These are phyloP conservation scores for Gymnopithys bicolor DNA, from an alignment of 2,797 vertebrate species.

Conservation along the genomic window DNA sequence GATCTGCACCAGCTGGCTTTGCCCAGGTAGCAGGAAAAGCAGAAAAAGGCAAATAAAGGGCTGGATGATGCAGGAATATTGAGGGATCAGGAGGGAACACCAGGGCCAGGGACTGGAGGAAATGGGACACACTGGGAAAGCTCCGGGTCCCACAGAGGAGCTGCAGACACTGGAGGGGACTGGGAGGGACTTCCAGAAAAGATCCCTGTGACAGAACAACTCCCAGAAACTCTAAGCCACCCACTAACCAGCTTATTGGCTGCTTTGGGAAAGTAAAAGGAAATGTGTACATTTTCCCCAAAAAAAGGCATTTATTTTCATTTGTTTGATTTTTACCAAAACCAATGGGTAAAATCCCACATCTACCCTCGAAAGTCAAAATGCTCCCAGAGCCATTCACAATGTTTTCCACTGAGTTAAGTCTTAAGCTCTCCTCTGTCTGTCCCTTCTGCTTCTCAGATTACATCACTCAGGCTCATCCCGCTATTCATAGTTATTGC, in stretches of 20 bases:
- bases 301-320: neutral
- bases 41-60: neutral
- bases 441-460: conserved; percentile 2
- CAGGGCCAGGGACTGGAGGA: neutral
- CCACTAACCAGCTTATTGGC: neutral
- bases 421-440: neutral
- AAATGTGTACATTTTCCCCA: neutral
- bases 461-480: conserved; percentile 25
- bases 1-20: neutral
- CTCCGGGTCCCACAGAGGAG: neutral
- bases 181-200: neutral
- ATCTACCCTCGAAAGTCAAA: neutral
- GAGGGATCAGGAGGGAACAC: neutral
- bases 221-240: neutral
- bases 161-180: neutral
- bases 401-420: neutral
- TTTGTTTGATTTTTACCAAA: neutral
- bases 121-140: neutral
- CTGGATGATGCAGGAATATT: neutral
- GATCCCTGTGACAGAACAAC: neutral
- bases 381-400: neutral
- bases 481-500: neutral
- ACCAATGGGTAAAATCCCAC: neutral
- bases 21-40: neutral
- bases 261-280: neutral